Evolutionary conservation across 1,140 invertebrate species (phyloP), one percentile per base, ranked within the genome.

Genomic region (Hirudo medicinalis): DNA sequence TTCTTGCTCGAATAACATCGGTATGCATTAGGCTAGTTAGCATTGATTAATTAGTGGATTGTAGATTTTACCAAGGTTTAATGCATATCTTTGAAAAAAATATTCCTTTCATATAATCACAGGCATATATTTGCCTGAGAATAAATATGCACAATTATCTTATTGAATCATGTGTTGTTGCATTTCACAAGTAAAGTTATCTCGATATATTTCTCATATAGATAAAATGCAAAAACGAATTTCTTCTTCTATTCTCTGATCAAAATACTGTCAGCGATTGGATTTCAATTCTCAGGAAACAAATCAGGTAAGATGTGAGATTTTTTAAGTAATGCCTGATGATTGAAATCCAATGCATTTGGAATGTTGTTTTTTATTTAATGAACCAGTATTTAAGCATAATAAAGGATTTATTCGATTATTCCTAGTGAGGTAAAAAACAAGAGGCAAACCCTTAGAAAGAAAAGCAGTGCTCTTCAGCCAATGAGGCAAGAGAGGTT

Each of bases 201-300:
- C 75, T n/a, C 11, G 43, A 49, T 49, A 49, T 49, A 49, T 15
- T 49, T 49, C 15, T 15, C 43, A 49, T 49, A 17, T 9, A 81
- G 79, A 74, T 82, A 0, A 77, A 74, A 22, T 82, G 81, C 76
- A 80, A 82, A 73, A 77, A 80, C 32, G 81, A 82, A 72, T 78
- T 72, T 53, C 68, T 82, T 36, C 69, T 82, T 49, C 75, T 82
- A 32, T 78, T 76, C 72, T 79, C 80, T 13, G 76, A 80, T 54
- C 75, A 76, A 54, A 73, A 77, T 3, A 76, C 77, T 32, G 79
- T 77, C 13, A 74, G 75, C 67, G 55, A 72, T 2, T 81, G 80
- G 80, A 76, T 78, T 20, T 74, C 76, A 4, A 70, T 72, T 13
- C 67, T 80, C 6, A 76, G 78, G n/a, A 75, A 73, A 27, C 75